These are phyloP conservation scores for Orthonyx spaldingii DNA, from an alignment of 2,113 vertebrate genomes.

Conservation along the genomic window DNA sequence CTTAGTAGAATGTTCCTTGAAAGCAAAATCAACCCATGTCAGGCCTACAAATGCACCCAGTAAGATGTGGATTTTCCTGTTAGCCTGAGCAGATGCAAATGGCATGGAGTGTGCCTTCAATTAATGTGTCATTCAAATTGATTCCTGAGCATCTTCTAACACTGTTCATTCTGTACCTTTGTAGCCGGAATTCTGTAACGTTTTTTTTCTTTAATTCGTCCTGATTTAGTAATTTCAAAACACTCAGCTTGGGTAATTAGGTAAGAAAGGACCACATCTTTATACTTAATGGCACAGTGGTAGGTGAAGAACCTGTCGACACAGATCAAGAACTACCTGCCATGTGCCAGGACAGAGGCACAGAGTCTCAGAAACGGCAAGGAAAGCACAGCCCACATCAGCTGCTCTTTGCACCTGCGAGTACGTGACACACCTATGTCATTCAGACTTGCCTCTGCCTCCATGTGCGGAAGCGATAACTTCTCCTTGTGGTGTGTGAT, in stretches of 20 bases:
- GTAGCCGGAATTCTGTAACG: neutral
- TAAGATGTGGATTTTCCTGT: neutral
- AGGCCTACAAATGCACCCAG: neutral
- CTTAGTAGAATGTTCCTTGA: neutral
- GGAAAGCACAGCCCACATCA: neutral
- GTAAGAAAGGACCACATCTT: neutral
- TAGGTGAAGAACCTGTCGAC: neutral
- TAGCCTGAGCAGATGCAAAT: neutral
- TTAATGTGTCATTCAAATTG: neutral
- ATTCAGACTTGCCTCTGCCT: neutral
- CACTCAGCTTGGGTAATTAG: neutral
- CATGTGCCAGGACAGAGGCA: neutral
- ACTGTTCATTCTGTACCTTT: neutral
- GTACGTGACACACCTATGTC: fast-evolving
- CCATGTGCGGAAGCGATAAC: fast-evolving
- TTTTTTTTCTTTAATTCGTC: neutral
- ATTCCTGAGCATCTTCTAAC: neutral
- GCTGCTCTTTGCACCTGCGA: neutral
- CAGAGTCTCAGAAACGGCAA: neutral
- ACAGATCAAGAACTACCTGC: neutral
- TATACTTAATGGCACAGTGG: no score
- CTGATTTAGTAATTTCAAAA: neutral
- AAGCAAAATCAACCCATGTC: neutral
- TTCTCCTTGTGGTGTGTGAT: fast-evolving
- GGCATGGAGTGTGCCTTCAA: neutral